Percentiles rank a stretch among this genome's conserved stretches.
These are phyloP conservation scores for Tenebrio molitor DNA, from an alignment of 1,140 invertebrate species.

Conservation along the genomic window DNA sequence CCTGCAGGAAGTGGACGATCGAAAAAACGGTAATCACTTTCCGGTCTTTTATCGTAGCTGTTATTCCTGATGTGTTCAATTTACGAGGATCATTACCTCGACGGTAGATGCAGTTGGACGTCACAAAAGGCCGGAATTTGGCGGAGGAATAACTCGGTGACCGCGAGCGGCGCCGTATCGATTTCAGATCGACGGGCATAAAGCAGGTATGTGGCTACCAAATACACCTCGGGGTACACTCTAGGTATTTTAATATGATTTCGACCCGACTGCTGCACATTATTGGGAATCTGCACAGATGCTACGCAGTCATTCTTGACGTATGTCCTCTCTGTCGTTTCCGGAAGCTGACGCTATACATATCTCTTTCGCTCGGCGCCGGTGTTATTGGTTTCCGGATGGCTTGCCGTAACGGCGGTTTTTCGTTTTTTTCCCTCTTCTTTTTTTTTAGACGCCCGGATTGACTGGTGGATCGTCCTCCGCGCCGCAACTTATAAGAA, in stretches of 20 bases:
- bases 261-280: conserved; percentile 61
- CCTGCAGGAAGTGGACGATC: too few species aligned
- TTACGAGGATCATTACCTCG: conserved; percentile 21
- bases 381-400: conserved; percentile 58
- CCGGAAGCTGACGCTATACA: conserved; percentile 37
- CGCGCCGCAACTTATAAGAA: conserved; percentile 45
- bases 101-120: conserved; percentile 19
- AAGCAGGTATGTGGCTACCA: conserved; percentile 61
- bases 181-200: conserved; percentile 59
- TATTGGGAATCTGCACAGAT: conserved; percentile 64
- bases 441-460: conserved; percentile 50
- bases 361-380: conserved; percentile 50
- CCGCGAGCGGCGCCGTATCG: conserved; percentile 47
- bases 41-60: conserved; percentile 26
- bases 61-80: conserved; percentile 36
- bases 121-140: conserved; percentile 35
- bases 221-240: conserved; percentile 62
- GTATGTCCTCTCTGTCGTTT: conserved; percentile 44
- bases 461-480: conserved; percentile 49
- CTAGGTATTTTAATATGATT: conserved; percentile 64
- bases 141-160: conserved; percentile 30
- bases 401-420: conserved; percentile 53
- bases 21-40: conserved; percentile 15
- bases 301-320: conserved; percentile 57
- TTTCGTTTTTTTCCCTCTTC: conserved; percentile 26